Base-by-base conservation (phyloP, 2,888 invertebrate genomes). In the Drosophila bunnanda region DNA sequence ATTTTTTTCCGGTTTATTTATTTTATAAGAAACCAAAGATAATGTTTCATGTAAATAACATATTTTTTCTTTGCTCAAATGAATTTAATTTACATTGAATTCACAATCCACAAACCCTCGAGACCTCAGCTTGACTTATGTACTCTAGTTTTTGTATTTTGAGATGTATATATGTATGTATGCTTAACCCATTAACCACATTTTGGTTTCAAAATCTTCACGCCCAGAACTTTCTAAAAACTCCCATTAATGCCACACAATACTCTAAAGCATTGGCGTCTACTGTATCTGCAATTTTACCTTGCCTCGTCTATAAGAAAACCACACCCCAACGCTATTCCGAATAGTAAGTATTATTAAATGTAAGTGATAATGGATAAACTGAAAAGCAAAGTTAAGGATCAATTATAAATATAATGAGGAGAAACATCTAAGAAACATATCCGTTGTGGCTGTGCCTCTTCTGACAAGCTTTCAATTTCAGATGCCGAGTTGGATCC, bases 401-500 rank as follows among this genome's bases (percentile, higher is more conserved):
- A 54, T 22, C 32, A 15, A 52, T 50, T 22, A 39, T 66, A 41
- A 15, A 50, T 52, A 20, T n/a, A 53, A 20, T 30, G 43, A 41
- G 17, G n/a, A 38, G 20, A 38, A 39, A 46, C 28, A 34, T 30
- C 22, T 17, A 8, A 17, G 38, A 15, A n/a, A 34, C 10, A 8
- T 30, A 20, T 7, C 13, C 10, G 30, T n/a, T 30, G 36, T 50
- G 36, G 44, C 17, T 8, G 38, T 20, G 57, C n/a, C 38, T 36
- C 43, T 53, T 17, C 13, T 75, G 52, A 75, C 46, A 68, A 75
- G 56, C 43, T 22, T 66, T 53, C 58, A 56, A 30, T 83, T 84
- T 87, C 75, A 83, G 91, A 93, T 94, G 94, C 94, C 80, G 94
- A 94, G 89, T 93, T 95, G 93, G 94, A 95, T 78, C 95, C 95